phyloP scores from a whole-genome alignment of 1,140 invertebrate genomes.

The Archivesica marissinica region DNA sequence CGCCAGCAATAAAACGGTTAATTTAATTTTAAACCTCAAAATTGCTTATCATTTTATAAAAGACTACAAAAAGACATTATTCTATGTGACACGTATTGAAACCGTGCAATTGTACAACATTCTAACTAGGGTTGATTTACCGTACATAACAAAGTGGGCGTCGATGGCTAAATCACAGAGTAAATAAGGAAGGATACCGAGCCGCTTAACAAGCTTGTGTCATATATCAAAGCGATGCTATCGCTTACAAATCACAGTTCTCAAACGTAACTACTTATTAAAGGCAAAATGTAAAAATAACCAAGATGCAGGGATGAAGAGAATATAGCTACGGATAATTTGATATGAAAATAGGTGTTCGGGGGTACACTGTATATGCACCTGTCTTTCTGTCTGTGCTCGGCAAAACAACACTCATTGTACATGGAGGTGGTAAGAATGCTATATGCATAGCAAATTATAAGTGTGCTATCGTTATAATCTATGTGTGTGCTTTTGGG shows the following conservation, averaged over 20 bases:
- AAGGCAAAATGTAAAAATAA: conserved; percentile 21
- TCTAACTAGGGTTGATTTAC: conserved; percentile 41
- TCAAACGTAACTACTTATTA: conserved; percentile 33
- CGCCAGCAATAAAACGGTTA: not conserved
- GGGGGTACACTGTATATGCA: not conserved
- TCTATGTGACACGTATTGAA: conserved; percentile 9
- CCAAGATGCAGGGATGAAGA: conserved; percentile 10
- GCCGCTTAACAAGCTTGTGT: conserved; percentile 27
- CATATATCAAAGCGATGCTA: conserved; percentile 31
- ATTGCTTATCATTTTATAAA: conserved; percentile 28
- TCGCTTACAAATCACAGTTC: conserved; percentile 21
- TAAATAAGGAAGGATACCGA: conserved; percentile 25
- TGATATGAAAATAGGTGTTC: conserved; percentile 19
- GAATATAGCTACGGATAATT: conserved; percentile 37
- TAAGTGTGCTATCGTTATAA: too few species aligned
- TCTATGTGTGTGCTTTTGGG: too few species aligned
- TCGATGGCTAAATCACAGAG: conserved; percentile 29
- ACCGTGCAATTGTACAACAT: conserved; percentile 3
- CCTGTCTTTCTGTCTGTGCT: conserved; percentile 1
- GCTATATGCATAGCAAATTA: too few species aligned
- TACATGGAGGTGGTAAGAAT: too few species aligned
- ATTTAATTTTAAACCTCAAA: conserved; percentile 13
- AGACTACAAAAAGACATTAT: conserved; percentile 25
- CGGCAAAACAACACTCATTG: too few species aligned
- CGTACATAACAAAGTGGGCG: conserved; percentile 33